These are phyloP conservation scores for Lycopodina hypogea DNA, from an alignment of 37 sponge, comb jelly and placozoan species.

Conservation along the genomic window DNA sequence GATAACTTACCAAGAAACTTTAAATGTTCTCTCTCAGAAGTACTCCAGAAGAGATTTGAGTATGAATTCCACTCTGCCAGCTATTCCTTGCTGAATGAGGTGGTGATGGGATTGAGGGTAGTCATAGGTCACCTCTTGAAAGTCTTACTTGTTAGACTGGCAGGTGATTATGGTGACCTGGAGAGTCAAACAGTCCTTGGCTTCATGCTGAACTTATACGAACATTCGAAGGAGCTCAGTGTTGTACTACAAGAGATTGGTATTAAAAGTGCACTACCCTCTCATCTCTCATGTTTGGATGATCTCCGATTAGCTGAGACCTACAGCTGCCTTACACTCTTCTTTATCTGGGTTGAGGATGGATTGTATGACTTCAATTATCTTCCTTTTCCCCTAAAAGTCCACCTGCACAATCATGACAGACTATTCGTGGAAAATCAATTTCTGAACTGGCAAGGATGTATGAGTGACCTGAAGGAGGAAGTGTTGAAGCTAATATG, in stretches of 20 bases:
- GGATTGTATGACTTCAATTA: slow-evolving; percentile 65
- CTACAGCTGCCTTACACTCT: slow-evolving; percentile 36
- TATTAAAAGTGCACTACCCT: background rate
- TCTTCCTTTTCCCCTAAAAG: slow-evolving; percentile 62
- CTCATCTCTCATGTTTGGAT: slow-evolving; percentile 20
- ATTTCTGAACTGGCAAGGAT: slow-evolving; percentile 9
- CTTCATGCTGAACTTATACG: slow-evolving; percentile 38
- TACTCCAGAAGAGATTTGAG: slow-evolving; percentile 54
- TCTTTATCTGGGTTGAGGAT: slow-evolving; percentile 64
- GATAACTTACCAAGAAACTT: slow-evolving; percentile 21
- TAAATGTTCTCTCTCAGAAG: slow-evolving; percentile 22
- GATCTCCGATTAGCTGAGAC: slow-evolving; percentile 20
- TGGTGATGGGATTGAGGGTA: slow-evolving; percentile 58
- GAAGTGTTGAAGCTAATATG: slow-evolving; percentile 36
- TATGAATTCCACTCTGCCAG: slow-evolving; percentile 69
- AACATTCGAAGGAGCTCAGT: background rate
- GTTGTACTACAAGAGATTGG: slow-evolving; percentile 31
- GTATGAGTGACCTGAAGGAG: slow-evolving; percentile 5
- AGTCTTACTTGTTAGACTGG: slow-evolving; percentile 14
- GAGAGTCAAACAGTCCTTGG: slow-evolving; percentile 17
- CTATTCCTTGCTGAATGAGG: slow-evolving; percentile 60
- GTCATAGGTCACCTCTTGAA: slow-evolving; percentile 63
- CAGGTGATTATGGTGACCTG: background rate
- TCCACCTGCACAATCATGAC: slow-evolving; percentile 41
- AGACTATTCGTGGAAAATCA: slow-evolving; percentile 3